Percentiles rank a stretch among this genome's conserved stretches.
phyloP scores from a whole-genome alignment of 2,797 vertebrate species.

The Phoebastria nigripes region DNA sequence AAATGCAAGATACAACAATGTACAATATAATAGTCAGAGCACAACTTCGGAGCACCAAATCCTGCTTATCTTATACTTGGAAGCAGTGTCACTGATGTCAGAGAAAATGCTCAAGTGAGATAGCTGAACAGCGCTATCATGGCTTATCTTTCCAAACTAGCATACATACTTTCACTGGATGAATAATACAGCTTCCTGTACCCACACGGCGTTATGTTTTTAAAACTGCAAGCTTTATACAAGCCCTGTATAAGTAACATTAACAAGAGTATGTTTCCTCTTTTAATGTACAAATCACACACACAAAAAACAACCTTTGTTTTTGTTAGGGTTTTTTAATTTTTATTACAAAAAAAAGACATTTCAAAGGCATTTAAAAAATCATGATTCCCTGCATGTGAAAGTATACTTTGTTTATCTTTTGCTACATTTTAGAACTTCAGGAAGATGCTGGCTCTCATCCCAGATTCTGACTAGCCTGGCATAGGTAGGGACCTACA shows the following conservation, averaged over 20 bases:
- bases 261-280: background rate
- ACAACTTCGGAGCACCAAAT: background rate
- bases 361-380: background rate
- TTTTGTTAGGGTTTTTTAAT: background rate
- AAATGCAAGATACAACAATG: background rate
- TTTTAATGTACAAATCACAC: background rate
- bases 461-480: background rate
- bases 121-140: background rate
- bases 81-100: background rate
- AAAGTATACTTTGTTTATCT: background rate
- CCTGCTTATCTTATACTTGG: background rate
- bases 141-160: background rate
- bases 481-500: background rate
- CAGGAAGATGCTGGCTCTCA: background rate
- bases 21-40: background rate
- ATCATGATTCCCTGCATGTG: background rate
- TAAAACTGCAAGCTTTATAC: background rate
- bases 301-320: background rate
- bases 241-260: background rate
- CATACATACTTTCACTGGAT: background rate
- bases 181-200: background rate
- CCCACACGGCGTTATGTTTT: background rate
- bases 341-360: background rate
- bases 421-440: background rate
- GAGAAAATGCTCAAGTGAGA: background rate